A percentile compares a stretch with the other conserved stretches of the same genome.
These are phyloP conservation scores for Limnephilus auricula DNA, from an alignment of 2,888 invertebrate species.

Conservation along the genomic window DNA sequence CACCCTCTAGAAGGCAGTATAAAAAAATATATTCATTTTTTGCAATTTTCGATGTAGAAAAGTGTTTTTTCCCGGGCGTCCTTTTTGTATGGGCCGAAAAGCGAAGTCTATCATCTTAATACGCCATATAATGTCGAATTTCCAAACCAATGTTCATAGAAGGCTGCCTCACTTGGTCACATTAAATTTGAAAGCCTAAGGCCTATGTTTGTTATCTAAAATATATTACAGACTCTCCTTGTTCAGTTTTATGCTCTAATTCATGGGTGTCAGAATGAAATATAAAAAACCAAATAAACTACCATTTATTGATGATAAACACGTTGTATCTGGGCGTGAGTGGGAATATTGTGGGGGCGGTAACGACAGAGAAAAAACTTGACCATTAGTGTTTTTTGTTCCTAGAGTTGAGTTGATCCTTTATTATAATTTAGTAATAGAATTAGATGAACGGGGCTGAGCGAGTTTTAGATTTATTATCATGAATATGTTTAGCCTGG, in stretches of 20 bases:
- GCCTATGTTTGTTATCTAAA: not conserved
- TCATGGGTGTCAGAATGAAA: slow-evolving; percentile 8
- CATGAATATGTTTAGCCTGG: not conserved
- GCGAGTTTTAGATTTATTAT: not conserved
- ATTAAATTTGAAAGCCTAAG: slow-evolving; percentile 6
- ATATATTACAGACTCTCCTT: not conserved
- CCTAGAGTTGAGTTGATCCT: not conserved
- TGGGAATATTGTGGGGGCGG: slow-evolving; percentile 3
- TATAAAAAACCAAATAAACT: slow-evolving; percentile 13
- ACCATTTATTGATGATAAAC: not conserved
- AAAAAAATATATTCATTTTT: too few species aligned
- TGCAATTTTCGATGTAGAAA: too few species aligned
- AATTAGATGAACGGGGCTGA: not conserved
- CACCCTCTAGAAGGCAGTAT: too few species aligned
- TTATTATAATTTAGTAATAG: not conserved
- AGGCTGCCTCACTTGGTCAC: not conserved
- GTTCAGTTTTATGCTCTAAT: slow-evolving; percentile 18
- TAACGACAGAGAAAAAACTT: not conserved
- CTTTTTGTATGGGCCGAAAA: too few species aligned
- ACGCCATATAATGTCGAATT: not conserved
- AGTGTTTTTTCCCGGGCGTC: too few species aligned
- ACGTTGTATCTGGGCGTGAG: not conserved
- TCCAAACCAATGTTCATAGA: not conserved
- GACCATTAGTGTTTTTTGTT: not conserved
- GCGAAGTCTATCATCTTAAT: too few species aligned